Evolutionary conservation across 2,113 vertebrate species (phyloP).

Genomic region (Melanerpes aurifrons): DNA sequence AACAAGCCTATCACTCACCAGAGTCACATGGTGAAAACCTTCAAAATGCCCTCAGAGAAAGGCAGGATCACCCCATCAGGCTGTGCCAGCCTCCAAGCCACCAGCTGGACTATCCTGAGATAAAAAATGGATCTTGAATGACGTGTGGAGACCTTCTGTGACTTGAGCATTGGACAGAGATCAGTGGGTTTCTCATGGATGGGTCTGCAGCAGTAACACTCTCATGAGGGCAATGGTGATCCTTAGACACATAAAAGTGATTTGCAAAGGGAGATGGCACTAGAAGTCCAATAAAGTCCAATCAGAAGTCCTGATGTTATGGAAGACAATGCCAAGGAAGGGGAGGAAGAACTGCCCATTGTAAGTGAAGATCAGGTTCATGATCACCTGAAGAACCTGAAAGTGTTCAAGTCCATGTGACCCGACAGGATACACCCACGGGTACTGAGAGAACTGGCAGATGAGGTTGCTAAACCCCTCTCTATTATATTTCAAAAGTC

Average conservation of each 20-base stretch:
- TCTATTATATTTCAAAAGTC: too few species aligned
- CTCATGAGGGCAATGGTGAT: neutral
- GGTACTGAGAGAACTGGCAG: too few species aligned
- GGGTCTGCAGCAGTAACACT: neutral
- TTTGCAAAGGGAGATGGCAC: neutral
- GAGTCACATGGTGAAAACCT: neutral
- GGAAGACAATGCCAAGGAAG: too few species aligned
- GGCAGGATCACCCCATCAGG: neutral
- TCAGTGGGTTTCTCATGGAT: neutral
- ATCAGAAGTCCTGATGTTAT: too few species aligned
- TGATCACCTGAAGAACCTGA: too few species aligned
- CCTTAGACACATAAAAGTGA: neutral
- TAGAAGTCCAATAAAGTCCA: neutral
- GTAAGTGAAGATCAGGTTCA: too few species aligned
- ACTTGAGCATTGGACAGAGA: neutral
- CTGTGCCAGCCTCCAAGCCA: neutral
- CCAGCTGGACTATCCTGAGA: neutral
- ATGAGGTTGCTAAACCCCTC: too few species aligned
- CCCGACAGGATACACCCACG: too few species aligned
- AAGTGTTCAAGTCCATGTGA: too few species aligned
- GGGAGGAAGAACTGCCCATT: too few species aligned
- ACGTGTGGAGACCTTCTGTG: neutral
- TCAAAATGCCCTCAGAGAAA: neutral
- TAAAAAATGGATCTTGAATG: neutral
- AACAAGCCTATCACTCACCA: neutral